Conservation (phyloP, 2,797 vertebrate species). For the Pangasius krempfi region DNA sequence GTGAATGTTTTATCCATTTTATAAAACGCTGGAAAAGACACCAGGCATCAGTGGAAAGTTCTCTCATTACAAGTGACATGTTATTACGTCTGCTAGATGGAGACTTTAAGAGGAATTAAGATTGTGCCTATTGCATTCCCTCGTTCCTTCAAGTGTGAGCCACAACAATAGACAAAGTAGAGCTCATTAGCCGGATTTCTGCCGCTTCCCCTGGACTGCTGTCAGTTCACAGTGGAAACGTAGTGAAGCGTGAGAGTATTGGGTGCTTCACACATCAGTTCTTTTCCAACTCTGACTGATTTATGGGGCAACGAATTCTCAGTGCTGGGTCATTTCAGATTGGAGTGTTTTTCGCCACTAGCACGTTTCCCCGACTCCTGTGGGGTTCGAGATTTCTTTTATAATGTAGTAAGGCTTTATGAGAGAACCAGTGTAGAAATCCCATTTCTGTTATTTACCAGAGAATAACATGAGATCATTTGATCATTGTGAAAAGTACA, state of each 20-base stretch:
- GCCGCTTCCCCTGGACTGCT: conserved; percentile 54
- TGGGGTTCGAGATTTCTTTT: not conserved
- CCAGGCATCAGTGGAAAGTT: conserved; percentile 63
- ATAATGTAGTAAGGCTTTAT: not conserved
- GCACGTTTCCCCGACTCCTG: conserved; percentile 11
- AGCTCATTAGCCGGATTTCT: conserved; percentile 58
- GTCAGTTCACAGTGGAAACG: conserved; percentile 57
- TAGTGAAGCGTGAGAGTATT: conserved; percentile 35
- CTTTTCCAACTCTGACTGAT: conserved; percentile 42
- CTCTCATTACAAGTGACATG: conserved; percentile 57
- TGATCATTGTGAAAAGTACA: conserved; percentile 12
- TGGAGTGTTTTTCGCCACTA: conserved; percentile 31
- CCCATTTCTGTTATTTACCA: conserved; percentile 12
- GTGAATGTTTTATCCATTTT: conserved; percentile 63
- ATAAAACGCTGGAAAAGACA: conserved; percentile 56
- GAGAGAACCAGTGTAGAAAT: conserved; percentile 18
- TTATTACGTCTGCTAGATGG: conserved; percentile 53
- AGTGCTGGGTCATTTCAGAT: conserved; percentile 28
- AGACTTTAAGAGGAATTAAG: conserved; percentile 63
- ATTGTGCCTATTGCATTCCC: conserved; percentile 64
- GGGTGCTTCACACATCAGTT: conserved; percentile 45
- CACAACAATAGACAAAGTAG: conserved; percentile 55
- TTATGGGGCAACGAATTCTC: conserved; percentile 31
- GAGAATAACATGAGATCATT: conserved; percentile 1
- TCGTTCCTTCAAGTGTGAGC: conserved; percentile 56